phyloP scores from a whole-genome alignment of 1,140 invertebrate species.

The Oedothorax gibbosus region DNA sequence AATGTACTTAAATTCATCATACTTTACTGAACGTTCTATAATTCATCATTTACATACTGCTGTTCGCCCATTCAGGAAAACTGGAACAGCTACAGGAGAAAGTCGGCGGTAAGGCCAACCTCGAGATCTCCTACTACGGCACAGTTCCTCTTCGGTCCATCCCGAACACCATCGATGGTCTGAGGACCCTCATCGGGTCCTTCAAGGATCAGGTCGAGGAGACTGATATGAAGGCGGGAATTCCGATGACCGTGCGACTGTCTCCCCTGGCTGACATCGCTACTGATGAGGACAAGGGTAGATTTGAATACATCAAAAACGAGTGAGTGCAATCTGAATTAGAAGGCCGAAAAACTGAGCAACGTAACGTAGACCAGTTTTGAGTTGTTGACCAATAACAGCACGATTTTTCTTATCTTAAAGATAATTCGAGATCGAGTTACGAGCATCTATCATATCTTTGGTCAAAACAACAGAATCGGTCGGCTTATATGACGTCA shows the following conservation, averaged over 20 bases:
- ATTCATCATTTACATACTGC: not conserved
- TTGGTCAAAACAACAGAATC: no score
- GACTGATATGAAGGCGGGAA: constrained; percentile 1
- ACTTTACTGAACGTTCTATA: no score
- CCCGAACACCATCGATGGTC: constrained; percentile 9
- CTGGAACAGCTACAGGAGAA: constrained; percentile 35
- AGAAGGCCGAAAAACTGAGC: not conserved
- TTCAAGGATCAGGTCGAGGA: constrained; percentile 37
- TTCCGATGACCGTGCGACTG: constrained; percentile 23
- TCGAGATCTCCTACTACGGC: constrained; percentile 43
- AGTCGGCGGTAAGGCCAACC: constrained; percentile 20
- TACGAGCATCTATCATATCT: no score
- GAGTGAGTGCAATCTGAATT: not conserved
- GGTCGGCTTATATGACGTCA: no score
- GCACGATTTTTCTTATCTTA: no score
- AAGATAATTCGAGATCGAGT: no score
- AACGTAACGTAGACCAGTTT: not conserved
- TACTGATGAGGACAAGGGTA: not conserved
- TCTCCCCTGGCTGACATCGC: not conserved
- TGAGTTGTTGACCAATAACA: not conserved
- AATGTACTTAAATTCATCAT: no score
- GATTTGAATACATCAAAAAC: constrained; percentile 18
- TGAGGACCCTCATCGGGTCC: not conserved
- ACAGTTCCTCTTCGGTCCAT: constrained; percentile 32
- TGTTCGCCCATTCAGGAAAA: not conserved